Evolutionary conservation across 2,888 invertebrate species (phyloP).

Genomic region (Malthinus flaveolus): DNA sequence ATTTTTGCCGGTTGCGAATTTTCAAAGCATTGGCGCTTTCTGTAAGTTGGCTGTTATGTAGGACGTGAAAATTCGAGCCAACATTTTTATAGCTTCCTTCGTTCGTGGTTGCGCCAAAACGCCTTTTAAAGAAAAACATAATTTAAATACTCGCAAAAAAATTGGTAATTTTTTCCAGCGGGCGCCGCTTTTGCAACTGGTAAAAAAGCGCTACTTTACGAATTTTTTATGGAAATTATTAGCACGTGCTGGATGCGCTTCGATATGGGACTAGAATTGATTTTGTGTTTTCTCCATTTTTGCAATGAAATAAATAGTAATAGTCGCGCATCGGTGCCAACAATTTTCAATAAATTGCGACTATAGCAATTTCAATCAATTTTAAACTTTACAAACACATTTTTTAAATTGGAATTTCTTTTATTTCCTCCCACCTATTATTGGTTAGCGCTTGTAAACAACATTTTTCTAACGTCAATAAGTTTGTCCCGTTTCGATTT

Average conservation of each 20-base stretch:
- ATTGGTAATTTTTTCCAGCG: slow-evolving; percentile 10
- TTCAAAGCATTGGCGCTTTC: neutral
- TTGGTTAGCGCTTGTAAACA: slow-evolving; percentile 11
- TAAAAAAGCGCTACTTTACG: slow-evolving; percentile 12
- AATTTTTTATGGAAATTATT: slow-evolving; percentile 19
- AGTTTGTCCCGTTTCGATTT: slow-evolving; percentile 12
- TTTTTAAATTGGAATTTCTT: neutral
- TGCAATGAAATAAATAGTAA: too few relatives aligned
- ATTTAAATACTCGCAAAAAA: too few relatives aligned
- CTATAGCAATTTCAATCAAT: too few relatives aligned
- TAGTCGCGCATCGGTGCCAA: too few relatives aligned
- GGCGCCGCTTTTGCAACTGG: slow-evolving; percentile 16
- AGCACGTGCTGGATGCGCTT: slow-evolving; percentile 2
- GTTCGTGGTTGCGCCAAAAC: neutral
- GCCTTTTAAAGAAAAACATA: too few relatives aligned
- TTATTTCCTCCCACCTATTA: neutral
- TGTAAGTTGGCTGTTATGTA: neutral
- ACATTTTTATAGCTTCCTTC: too few relatives aligned
- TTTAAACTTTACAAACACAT: too few relatives aligned
- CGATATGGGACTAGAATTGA: too few relatives aligned
- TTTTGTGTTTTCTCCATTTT: too few relatives aligned
- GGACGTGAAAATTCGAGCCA: too few relatives aligned
- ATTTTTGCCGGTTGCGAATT: neutral
- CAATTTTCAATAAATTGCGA: too few relatives aligned
- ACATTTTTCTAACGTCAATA: slow-evolving; percentile 17